Percentiles rank a stretch among this genome's conserved stretches.
phyloP scores from a whole-genome alignment of 2,113 vertebrate species.

The Hiodon tergisus region DNA sequence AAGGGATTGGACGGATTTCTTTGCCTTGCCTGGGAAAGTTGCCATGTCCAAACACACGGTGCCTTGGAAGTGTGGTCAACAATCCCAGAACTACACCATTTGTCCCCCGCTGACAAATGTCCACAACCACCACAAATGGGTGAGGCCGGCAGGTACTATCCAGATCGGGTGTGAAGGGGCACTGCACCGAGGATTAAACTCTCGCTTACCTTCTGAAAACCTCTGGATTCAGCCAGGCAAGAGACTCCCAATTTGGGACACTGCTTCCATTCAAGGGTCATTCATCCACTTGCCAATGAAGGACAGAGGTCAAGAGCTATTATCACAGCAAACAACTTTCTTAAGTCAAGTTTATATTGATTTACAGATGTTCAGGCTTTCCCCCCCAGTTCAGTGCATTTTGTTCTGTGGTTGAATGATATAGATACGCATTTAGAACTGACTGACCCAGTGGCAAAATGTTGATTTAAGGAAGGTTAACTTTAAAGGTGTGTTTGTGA shows the following conservation, averaged over 20 bases:
- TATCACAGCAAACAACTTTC: neutral
- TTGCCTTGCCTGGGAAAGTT: slow-evolving; percentile 33
- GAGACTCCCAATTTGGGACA: neutral
- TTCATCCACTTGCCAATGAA: neutral
- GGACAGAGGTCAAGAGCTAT: neutral
- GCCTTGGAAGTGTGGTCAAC: slow-evolving; percentile 28
- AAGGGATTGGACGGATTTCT: slow-evolving; percentile 40
- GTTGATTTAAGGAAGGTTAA: neutral
- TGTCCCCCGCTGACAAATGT: neutral
- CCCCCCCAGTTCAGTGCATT: neutral
- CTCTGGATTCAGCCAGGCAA: neutral
- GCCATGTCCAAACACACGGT: slow-evolving; percentile 52
- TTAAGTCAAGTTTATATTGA: neutral
- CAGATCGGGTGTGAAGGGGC: too few relatives aligned
- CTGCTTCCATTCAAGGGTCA: too few relatives aligned
- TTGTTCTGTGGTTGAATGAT: neutral
- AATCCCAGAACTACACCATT: slow-evolving; percentile 21
- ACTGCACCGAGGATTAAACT: neutral
- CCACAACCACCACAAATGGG: neutral
- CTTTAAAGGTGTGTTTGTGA: neutral
- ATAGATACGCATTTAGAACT: neutral
- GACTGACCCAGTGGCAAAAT: slow-evolving; percentile 22
- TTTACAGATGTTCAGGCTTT: neutral
- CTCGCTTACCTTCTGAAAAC: neutral
- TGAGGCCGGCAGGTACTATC: neutral